A percentile compares a stretch with the other conserved stretches of the same genome.
These are phyloP conservation scores for Parthenolecanium corni DNA, from an alignment of 2,888 invertebrate species.

Conservation along the genomic window DNA sequence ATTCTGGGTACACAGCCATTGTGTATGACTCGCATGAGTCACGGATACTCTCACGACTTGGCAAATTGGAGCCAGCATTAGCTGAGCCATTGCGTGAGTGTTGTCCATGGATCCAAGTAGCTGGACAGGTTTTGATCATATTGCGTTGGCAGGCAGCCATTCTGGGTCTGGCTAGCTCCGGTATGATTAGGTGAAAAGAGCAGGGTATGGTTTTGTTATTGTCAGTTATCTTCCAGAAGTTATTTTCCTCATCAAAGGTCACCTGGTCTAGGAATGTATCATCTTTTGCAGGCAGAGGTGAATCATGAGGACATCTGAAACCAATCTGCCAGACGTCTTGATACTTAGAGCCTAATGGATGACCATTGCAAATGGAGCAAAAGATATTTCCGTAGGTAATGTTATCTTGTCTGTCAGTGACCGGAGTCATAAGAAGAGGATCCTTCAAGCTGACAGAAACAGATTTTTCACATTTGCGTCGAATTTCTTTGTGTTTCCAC, in stretches of 20 bases:
- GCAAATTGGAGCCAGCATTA: too few species aligned
- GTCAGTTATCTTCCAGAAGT: slow-evolving; percentile 15
- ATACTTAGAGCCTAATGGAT: slow-evolving; percentile 30
- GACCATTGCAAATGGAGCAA: slow-evolving; percentile 41
- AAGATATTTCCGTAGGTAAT: slow-evolving; percentile 38
- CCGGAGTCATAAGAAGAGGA: slow-evolving; percentile 33
- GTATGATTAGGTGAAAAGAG: slow-evolving; percentile 32
- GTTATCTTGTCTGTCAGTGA: slow-evolving; percentile 34
- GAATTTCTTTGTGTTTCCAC: slow-evolving; percentile 36
- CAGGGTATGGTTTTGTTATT: slow-evolving; percentile 4
- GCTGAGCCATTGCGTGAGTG: too few species aligned
- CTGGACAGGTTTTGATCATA: slow-evolving; percentile 37
- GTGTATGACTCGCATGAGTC: slow-evolving; percentile 40
- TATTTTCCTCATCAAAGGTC: background rate
- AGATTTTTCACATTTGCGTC: slow-evolving; percentile 34
- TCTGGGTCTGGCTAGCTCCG: slow-evolving; percentile 32
- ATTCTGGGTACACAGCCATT: slow-evolving; percentile 38
- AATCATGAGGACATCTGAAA: background rate
- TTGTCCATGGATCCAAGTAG: slow-evolving; percentile 35
- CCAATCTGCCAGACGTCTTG: background rate
- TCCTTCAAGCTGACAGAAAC: slow-evolving; percentile 33
- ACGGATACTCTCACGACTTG: slow-evolving; percentile 37
- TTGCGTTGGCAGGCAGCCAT: slow-evolving; percentile 39
- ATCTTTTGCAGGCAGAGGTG: background rate
- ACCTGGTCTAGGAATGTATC: background rate